A percentile compares a stretch with the other conserved stretches of the same genome.
These are phyloP conservation scores for Chaunax sp. DNA, from an alignment of 2,797 vertebrate genomes.

Conservation along the genomic window DNA sequence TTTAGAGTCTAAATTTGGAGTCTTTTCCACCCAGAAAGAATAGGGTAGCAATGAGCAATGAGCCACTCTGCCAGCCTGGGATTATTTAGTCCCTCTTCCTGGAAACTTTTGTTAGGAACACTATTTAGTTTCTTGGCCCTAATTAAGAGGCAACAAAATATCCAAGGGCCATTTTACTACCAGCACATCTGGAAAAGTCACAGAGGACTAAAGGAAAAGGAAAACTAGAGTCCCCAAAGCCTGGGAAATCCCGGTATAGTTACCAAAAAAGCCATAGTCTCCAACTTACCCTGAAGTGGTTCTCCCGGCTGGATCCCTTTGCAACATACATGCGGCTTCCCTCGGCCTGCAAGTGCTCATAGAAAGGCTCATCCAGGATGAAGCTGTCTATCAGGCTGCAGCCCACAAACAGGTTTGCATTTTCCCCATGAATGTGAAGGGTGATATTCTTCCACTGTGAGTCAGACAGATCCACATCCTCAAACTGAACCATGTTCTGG, in stretches of 20 bases:
- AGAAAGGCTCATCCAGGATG: conserved; percentile 95
- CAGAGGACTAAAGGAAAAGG: conserved; percentile 20
- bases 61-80: conserved; percentile 33
- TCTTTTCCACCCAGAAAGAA: conserved; percentile 32
- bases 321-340: conserved; percentile 92
- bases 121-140: conserved; percentile 27
- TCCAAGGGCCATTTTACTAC: conserved; percentile 2
- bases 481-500: conserved; percentile 91
- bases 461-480: conserved; percentile 96
- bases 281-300: conserved; percentile 93
- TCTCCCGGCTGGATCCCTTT: conserved; percentile 91
- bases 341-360: conserved; percentile 89
- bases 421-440: conserved; percentile 91
- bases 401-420: conserved; percentile 92
- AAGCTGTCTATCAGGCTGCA: conserved; percentile 95
- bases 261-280: background rate
- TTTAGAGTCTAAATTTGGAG: conserved; percentile 63
- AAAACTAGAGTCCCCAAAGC: conserved; percentile 16
- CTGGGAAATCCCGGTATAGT: conserved; percentile 19
- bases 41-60: conserved; percentile 32
- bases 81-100: conserved; percentile 31
- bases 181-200: conserved; percentile 7
- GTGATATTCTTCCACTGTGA: conserved; percentile 98
- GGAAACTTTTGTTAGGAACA: conserved; percentile 47
- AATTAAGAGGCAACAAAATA: conserved; percentile 31